Percentiles rank a stretch among this genome's conserved stretches.
phyloP scores from a whole-genome alignment of 2,888 invertebrate species.

The Pseudococcus longispinus region DNA sequence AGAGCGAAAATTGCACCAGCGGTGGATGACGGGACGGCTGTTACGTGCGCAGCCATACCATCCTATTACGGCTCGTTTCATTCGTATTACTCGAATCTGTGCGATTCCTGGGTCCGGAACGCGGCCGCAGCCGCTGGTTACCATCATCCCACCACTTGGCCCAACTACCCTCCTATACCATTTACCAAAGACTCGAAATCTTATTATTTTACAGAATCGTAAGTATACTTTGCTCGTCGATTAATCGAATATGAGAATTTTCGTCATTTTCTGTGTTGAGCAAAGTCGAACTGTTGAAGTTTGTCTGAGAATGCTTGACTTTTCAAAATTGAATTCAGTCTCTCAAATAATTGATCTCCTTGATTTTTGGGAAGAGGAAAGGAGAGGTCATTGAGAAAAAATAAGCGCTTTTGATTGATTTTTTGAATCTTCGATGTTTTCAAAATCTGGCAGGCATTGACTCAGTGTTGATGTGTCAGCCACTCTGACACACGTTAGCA shows the following conservation, averaged over 20 bases:
- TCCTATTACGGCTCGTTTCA: constrained; percentile 51
- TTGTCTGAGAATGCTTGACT: too few relatives aligned
- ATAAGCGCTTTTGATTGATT: too few relatives aligned
- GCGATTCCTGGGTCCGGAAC: constrained; percentile 60
- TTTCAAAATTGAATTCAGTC: too few relatives aligned
- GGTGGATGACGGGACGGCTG: constrained; percentile 31
- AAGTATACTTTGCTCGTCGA: not conserved
- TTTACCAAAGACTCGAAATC: constrained; percentile 55
- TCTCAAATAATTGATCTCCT: too few relatives aligned
- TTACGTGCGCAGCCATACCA: constrained; percentile 47
- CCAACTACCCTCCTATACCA: constrained; percentile 44
- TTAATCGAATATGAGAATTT: not conserved
- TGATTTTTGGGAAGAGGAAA: too few relatives aligned
- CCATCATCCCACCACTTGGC: constrained; percentile 62
- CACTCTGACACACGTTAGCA: too few relatives aligned
- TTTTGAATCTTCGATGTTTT: too few relatives aligned
- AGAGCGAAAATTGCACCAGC: constrained; percentile 56
- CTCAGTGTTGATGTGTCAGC: too few relatives aligned
- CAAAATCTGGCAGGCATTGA: too few relatives aligned
- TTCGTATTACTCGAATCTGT: constrained; percentile 51
- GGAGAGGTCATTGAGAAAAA: too few relatives aligned
- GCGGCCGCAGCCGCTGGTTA: constrained; percentile 63
- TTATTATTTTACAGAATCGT: constrained; percentile 55
- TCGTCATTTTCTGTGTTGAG: too few relatives aligned
- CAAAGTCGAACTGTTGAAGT: not conserved